These are phyloP conservation scores for Orgyia antiqua DNA, from an alignment of 2,888 invertebrate species.

Conservation along the genomic window DNA sequence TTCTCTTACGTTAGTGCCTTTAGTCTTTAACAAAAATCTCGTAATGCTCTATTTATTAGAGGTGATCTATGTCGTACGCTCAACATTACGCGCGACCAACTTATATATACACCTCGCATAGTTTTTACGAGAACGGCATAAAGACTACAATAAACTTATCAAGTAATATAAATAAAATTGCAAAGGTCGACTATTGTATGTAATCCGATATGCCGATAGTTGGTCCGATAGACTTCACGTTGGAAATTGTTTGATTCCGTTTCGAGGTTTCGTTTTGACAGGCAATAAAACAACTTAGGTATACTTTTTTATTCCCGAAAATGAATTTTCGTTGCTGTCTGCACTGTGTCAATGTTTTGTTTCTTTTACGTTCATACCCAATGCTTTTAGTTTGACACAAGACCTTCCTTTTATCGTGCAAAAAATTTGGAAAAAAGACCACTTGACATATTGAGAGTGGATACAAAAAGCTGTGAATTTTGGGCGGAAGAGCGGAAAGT, in stretches of 20 bases:
- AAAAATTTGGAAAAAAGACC: constrained; percentile 23
- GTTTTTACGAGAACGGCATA: constrained; percentile 35
- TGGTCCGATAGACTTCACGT: constrained; percentile 55
- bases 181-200: constrained; percentile 55
- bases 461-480: constrained; percentile 30
- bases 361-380: constrained; percentile 14
- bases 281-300: constrained; percentile 31
- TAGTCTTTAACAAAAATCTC: no score
- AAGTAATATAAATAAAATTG: constrained; percentile 28
- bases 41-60: no score
- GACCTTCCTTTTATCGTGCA: constrained; percentile 19
- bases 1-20: no score
- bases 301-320: constrained; percentile 20
- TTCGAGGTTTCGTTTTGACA: constrained; percentile 45
- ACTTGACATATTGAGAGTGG: constrained; percentile 21
- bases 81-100: constrained; percentile 52
- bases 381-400: constrained; percentile 22
- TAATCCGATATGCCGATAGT: constrained; percentile 66
- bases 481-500: constrained; percentile 52
- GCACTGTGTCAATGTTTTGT: constrained; percentile 20
- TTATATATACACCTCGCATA: constrained; percentile 26
- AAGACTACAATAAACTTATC: constrained; percentile 29
- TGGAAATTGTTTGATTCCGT: constrained; percentile 61
- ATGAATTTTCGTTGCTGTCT: constrained; percentile 16
- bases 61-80: no score